These are phyloP conservation scores for Ochropleura leucogaster DNA, from an alignment of 2,888 invertebrate genomes.

Conservation along the genomic window DNA sequence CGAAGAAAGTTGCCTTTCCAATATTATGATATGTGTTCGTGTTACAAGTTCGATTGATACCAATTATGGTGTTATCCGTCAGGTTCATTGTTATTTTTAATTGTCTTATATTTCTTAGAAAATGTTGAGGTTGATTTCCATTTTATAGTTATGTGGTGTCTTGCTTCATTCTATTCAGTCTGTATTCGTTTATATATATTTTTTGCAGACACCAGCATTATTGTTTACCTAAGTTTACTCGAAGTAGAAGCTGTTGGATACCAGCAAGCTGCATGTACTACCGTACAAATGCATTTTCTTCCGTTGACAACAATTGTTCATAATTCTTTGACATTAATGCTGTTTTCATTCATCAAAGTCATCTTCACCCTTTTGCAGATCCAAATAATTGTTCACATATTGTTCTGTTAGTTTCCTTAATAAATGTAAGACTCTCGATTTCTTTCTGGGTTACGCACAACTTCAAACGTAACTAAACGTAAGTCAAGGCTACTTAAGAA, in stretches of 20 bases:
- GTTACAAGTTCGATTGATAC: conserved; percentile 55
- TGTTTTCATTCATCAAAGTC: background rate
- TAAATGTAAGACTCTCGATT: background rate
- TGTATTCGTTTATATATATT: background rate
- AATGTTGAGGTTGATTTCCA: background rate
- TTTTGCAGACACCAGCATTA: background rate
- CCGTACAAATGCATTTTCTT: background rate
- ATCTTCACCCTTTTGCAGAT: background rate
- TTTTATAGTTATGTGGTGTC: background rate
- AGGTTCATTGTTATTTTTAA: conserved; percentile 33
- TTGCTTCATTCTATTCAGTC: background rate
- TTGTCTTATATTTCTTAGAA: conserved; percentile 10
- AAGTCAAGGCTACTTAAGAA: background rate
- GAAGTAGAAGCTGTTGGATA: background rate
- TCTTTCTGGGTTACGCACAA: background rate
- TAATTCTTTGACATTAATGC: background rate
- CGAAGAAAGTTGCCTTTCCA: conserved; percentile 83
- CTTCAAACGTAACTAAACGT: background rate
- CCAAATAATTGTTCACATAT: background rate
- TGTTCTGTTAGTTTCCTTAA: background rate
- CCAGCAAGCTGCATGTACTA: too few relatives aligned
- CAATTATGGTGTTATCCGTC: conserved; percentile 47
- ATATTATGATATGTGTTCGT: conserved; percentile 71
- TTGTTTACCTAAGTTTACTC: background rate
- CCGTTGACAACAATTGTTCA: background rate